A percentile compares a stretch with the other conserved stretches of the same genome.
Evolutionary conservation across 2,113 vertebrate genomes (phyloP).

Genomic region (Taurulus bubalis): DNA sequence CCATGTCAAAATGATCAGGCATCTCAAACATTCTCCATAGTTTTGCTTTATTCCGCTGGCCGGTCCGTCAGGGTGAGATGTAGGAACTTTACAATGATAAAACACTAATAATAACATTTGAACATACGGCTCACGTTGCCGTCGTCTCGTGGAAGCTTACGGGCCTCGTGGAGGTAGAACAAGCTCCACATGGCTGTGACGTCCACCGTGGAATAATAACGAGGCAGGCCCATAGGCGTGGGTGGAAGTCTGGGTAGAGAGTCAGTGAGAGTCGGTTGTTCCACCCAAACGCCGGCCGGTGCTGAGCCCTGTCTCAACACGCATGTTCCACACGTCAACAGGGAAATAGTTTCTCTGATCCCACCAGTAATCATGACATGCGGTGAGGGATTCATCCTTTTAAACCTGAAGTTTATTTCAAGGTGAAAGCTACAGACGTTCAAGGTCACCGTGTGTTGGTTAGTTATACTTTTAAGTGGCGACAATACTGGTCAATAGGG

Average conservation of each 20-base stretch:
- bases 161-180: slow-evolving; percentile 1
- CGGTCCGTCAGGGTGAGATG: background rate
- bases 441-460: background rate
- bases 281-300: slow-evolving; percentile 31
- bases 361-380: background rate
- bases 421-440: background rate
- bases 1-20: background rate
- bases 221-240: slow-evolving; percentile 16
- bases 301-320: slow-evolving; percentile 56
- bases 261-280: slow-evolving; percentile 44
- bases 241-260: slow-evolving; percentile 24
- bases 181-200: background rate
- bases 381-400: background rate
- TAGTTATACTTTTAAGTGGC: background rate
- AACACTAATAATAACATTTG: background rate
- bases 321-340: slow-evolving; percentile 11
- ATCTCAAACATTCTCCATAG: background rate
- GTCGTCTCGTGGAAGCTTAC: background rate
- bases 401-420: background rate
- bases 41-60: background rate
- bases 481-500: too few species aligned
- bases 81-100: background rate
- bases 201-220: slow-evolving; percentile 30
- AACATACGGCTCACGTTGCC: background rate
- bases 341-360: background rate